Conservation (phyloP, 53 echinoderm and acorn worm species). For the Arbacia lixula region DNA sequence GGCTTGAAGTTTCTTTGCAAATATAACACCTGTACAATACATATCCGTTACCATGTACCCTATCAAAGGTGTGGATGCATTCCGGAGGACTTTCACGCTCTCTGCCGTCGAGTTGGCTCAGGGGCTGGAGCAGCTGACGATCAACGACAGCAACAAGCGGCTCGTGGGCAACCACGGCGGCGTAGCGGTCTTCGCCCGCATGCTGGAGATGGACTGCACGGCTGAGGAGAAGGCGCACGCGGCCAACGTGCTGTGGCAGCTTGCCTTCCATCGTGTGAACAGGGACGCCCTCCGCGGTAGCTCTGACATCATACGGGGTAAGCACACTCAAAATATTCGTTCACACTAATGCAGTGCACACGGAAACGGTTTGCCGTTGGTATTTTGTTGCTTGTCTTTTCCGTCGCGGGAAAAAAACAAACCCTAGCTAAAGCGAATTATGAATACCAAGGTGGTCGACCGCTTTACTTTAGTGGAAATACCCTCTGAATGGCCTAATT, state of each 20-base stretch:
- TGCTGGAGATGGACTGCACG: constrained; percentile 23
- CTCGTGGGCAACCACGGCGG: constrained; percentile 21
- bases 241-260: constrained; percentile 13
- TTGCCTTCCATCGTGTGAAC: constrained; percentile 8
- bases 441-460: no score
- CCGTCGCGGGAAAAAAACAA: no score
- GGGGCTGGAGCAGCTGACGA: constrained; percentile 34
- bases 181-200: background rate
- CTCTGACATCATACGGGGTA: no score
- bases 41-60: background rate
- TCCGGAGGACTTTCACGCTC: constrained; percentile 3
- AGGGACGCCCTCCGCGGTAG: constrained; percentile 61
- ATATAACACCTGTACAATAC: background rate
- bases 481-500: no score
- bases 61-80: no score
- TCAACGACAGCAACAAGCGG: constrained; percentile 39
- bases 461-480: no score
- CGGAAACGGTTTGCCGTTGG: no score
- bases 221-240: constrained; percentile 19
- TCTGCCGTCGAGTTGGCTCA: constrained; percentile 25
- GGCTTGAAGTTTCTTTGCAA: background rate
- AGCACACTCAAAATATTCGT: no score
- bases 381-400: no score
- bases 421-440: no score
- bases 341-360: no score